A percentile compares a stretch with the other conserved stretches of the same genome.
Conservation (phyloP, 2,888 invertebrate genomes). For the Phyllotreta cruciferae region DNA sequence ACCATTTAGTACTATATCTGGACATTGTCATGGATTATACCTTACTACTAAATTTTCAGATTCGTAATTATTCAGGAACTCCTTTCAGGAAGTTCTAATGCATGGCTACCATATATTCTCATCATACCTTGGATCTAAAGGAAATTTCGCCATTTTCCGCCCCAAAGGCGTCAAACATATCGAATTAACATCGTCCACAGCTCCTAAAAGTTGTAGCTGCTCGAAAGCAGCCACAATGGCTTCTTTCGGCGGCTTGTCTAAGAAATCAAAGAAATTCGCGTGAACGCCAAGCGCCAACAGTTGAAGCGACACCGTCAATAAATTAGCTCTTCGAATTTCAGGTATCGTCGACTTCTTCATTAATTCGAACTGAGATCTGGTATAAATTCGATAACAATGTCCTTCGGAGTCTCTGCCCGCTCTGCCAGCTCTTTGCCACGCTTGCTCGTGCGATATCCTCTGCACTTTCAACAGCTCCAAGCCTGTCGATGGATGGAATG, state of each 20-base stretch:
- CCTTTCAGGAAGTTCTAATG: no score
- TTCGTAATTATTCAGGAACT: no score
- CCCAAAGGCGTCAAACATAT: conserved; percentile 80
- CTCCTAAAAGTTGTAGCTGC: conserved; percentile 73
- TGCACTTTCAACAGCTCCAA: conserved; percentile 84
- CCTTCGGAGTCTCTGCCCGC: conserved; percentile 90
- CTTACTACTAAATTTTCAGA: no score
- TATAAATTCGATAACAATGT: conserved; percentile 86
- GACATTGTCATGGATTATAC: no score
- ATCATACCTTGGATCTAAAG: conserved; percentile 81
- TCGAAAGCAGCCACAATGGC: conserved; percentile 70
- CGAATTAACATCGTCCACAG: conserved; percentile 67
- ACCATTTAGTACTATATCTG: no score
- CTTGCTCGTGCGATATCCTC: conserved; percentile 88
- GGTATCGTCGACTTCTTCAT: conserved; percentile 79
- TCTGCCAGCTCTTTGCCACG: conserved; percentile 91
- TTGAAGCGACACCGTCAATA: conserved; percentile 77
- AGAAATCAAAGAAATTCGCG: conserved; percentile 84
- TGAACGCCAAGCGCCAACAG: conserved; percentile 63
- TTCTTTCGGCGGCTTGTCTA: conserved; percentile 85
- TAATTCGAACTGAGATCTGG: conserved; percentile 75
- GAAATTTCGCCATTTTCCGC: conserved; percentile 86
- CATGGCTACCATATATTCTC: no score
- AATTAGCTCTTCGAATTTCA: conserved; percentile 82
- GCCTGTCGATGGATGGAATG: conserved; percentile 81